These are phyloP conservation scores for Notodonta dromedarius DNA, from an alignment of 2,888 invertebrate species.

Conservation along the genomic window DNA sequence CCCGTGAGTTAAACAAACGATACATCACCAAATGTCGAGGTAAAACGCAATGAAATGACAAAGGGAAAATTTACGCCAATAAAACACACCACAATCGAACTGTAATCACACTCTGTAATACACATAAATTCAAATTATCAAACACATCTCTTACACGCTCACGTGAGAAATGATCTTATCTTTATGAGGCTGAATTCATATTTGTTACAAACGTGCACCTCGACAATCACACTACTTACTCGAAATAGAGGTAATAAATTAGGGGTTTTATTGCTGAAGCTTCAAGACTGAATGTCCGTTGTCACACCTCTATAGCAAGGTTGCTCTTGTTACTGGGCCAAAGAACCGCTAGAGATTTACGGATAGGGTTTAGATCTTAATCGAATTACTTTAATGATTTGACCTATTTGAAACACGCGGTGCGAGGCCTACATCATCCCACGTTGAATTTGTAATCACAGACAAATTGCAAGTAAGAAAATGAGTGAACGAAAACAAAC, in stretches of 20 bases:
- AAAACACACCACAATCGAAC: slow-evolving; percentile 43
- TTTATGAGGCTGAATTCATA: slow-evolving; percentile 45
- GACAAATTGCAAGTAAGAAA: slow-evolving; percentile 10
- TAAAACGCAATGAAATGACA: slow-evolving; percentile 22
- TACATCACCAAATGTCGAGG: too few relatives aligned
- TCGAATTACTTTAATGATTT: slow-evolving; percentile 51
- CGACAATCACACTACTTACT: slow-evolving; percentile 59
- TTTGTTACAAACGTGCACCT: slow-evolving; percentile 42
- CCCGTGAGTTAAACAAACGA: too few relatives aligned
- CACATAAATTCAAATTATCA: slow-evolving; percentile 54
- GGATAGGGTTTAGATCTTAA: slow-evolving; percentile 45
- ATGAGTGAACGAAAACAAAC: slow-evolving; percentile 23
- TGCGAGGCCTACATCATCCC: slow-evolving; percentile 46
- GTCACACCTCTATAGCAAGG: slow-evolving; percentile 41
- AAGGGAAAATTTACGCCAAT: slow-evolving; percentile 56
- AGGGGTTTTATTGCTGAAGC: slow-evolving; percentile 43
- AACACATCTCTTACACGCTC: slow-evolving; percentile 40
- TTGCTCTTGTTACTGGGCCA: slow-evolving; percentile 45
- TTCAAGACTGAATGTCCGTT: slow-evolving; percentile 52
- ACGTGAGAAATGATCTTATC: slow-evolving; percentile 59
- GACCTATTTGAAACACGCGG: slow-evolving; percentile 49
- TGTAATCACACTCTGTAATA: slow-evolving; percentile 2
- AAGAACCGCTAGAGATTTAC: slow-evolving; percentile 46
- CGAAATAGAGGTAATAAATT: slow-evolving; percentile 53
- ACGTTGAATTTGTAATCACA: slow-evolving; percentile 26